Conservation (phyloP, 2,113 vertebrate genomes). For the Lepisosteus osseus region DNA sequence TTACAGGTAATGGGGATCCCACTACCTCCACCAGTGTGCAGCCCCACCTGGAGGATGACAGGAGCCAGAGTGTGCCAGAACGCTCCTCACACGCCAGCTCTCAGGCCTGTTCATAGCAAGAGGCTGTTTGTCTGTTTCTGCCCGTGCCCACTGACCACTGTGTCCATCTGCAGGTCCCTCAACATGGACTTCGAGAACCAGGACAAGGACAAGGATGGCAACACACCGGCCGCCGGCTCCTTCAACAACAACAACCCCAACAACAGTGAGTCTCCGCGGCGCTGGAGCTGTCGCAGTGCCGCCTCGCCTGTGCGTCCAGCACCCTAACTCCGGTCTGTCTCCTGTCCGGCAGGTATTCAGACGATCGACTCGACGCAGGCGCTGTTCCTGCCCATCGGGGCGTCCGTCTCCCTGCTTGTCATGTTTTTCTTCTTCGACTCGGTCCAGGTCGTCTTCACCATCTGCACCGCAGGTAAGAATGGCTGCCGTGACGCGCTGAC, state of each 20-base stretch:
- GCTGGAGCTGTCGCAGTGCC: background rate
- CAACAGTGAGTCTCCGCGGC: conserved; percentile 82
- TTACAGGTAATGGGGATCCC: too few species aligned
- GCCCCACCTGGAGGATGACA: background rate
- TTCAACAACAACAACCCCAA: conserved; percentile 90
- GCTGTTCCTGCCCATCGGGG: conserved; percentile 93
- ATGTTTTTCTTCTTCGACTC: conserved; percentile 99
- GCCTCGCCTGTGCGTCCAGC: background rate
- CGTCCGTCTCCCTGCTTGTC: conserved; percentile 94
- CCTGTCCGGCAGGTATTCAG: conserved; percentile 84
- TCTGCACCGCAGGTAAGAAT: conserved; percentile 94
- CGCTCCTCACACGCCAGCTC: too few species aligned
- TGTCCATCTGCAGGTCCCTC: conserved; percentile 77
- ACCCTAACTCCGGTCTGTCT: conserved; percentile 4
- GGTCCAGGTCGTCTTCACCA: conserved; percentile 98
- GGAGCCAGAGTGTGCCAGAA: background rate
- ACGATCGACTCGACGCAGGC: conserved; percentile 98
- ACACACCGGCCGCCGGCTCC: conserved; percentile 62
- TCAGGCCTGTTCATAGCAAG: too few species aligned
- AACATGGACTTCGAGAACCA: conserved; percentile 99
- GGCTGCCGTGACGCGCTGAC: background rate
- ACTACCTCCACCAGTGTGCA: too few species aligned
- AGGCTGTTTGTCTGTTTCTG: background rate
- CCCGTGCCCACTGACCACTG: background rate
- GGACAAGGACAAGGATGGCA: conserved; percentile 95